Percentiles rank a stretch among this genome's conserved stretches.
Conservation (phyloP, 2,888 invertebrate genomes). For the Itoplectis maculator region DNA sequence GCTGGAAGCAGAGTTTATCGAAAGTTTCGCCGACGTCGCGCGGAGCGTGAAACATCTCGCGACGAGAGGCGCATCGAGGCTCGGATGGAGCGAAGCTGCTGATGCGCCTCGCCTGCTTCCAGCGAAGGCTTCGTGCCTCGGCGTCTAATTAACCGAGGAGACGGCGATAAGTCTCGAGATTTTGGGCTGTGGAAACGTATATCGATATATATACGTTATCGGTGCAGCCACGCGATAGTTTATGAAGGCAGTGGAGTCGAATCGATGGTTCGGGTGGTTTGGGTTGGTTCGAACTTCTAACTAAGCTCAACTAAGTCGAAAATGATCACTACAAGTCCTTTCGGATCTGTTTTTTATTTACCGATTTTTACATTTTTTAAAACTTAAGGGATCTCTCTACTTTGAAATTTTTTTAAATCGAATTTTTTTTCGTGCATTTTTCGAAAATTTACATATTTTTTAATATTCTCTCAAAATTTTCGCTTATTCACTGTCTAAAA, state of each 20-base stretch:
- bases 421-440: no score
- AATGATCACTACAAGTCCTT: no score
- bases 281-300: not conserved
- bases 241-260: not conserved
- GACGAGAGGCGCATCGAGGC: not conserved
- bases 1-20: conserved; percentile 11
- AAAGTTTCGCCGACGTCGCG: conserved; percentile 9
- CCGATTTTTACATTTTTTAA: no score
- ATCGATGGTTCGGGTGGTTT: not conserved
- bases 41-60: conserved; percentile 9
- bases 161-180: conserved; percentile 43
- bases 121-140: no score
- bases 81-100: not conserved
- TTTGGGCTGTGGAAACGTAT: not conserved
- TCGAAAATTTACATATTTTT: no score
- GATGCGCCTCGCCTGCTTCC: no score
- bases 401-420: no score
- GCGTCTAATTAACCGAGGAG: conserved; percentile 27
- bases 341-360: no score
- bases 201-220: not conserved
- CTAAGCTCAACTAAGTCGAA: no score
- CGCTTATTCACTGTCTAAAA: no score
- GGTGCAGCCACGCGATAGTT: not conserved
- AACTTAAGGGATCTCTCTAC: no score
- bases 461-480: no score